Base-by-base conservation (phyloP, 2,888 invertebrate species). In the Elysia crispata region DNA sequence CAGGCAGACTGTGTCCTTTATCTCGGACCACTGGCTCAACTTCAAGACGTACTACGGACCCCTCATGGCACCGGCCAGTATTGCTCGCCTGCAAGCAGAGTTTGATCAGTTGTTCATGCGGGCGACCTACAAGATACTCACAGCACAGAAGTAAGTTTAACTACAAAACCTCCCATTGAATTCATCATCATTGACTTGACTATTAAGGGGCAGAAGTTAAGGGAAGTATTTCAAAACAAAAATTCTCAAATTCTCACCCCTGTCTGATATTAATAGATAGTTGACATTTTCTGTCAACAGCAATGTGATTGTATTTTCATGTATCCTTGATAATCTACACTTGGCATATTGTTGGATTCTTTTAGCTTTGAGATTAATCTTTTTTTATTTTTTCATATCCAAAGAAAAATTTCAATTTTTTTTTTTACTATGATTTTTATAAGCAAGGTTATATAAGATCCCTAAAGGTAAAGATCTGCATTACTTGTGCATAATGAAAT, bases 101-200 rank as follows among this genome's bases (percentile, higher is more conserved):
- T 95, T 95, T 88, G 95, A 96, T 91, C 94, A 95, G 8, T 94
- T 96, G 85, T 94, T 96, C 80, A 90, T 95, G 50, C 93, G 95
- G 76, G 94, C 95, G 0, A 95, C 95, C 54, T 93, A 94, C 79
- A 95, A 94, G 84, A 94, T 96, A 80, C 95, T 95, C 88, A 94
- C 94, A 1, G 95, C 95, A 0, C 94, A 95, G 70, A 95, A 95
- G 88, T 91, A 86, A 76, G 82, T 31, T 20, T 41, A 3, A 15
- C 31, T 66, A 25, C 25, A 5, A 15, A 8, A 6, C 3, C 41
- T 41, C 41, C 11, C 5, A 6, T 6, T 41, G 41, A 41, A 6
- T 41, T 41, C 41, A 3, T 41, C 41, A 41, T 41, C 41, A 41
- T 41, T 23, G 60, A 60, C 60, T 23, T 23, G 60, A 8, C 3